Evolutionary conservation across 1,140 invertebrate genomes (phyloP), one percentile per base, ranked within the genome.

Genomic region (Schlechtendalia chinensis): DNA sequence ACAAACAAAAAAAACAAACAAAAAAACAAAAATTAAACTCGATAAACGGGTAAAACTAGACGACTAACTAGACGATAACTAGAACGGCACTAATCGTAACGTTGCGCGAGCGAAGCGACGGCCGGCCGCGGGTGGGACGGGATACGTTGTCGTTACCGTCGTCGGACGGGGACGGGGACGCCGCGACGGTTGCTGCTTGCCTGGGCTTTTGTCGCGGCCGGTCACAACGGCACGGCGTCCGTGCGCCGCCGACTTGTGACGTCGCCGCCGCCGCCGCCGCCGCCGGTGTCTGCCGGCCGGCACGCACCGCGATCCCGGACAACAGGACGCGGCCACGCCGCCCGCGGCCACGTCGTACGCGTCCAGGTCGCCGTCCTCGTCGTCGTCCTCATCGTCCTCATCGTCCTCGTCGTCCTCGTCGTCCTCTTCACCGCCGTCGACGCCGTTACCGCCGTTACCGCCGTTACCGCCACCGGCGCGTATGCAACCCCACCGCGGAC

Each of bases 261-360:
- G 81, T n/a, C 67, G 58, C 19, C 67, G 77, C 19, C 77, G 58
- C 19, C n/a, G n/a, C n/a, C n/a, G n/a, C 19, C 81, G 81, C 19
- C 77, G 58, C 19, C 77, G 77, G 27, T 82, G 65, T 45, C 61
- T 63, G 50, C 92, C 88, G 81, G 89, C 87, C n/a, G 93, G 93
- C 24, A 94, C 92, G 83, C 93, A 94, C 82, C 93, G 91, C 14
- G 84, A 82, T 6, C 83, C 82, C 85, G 93, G 91, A 85, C 93
- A 94, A 83, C 93, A 94, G 1, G 93, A 91, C 27, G 14, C 47
- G 8, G 19, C 54, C 19, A 5, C 94, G 83, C 93, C 94, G 1
- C 92, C 92, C 86, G 92, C 93, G 2, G 93, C 93, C 19, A 94
- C 84, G 84, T 94, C 92, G 82, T 94, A 94, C 11, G 93, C 93